These are phyloP conservation scores for Aleiodes leptofemur DNA, from an alignment of 2,888 invertebrate genomes.

Conservation along the genomic window DNA sequence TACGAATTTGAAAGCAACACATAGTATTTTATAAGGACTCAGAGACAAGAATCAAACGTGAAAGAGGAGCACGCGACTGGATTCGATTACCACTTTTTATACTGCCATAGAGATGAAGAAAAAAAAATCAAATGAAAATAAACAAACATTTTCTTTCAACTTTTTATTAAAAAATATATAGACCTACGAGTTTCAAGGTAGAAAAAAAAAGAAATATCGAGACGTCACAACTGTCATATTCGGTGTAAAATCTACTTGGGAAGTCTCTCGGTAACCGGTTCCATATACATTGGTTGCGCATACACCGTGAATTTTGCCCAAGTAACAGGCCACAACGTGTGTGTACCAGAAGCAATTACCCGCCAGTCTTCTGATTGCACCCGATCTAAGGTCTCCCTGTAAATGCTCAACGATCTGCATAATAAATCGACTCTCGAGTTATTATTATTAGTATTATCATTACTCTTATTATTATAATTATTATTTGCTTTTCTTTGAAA, in stretches of 20 bases:
- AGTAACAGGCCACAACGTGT: constrained; percentile 11
- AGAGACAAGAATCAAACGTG: constrained; percentile 28
- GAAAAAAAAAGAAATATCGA: constrained; percentile 19
- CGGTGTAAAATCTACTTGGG: constrained; percentile 42
- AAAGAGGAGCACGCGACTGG: constrained; percentile 11
- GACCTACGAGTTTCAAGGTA: constrained; percentile 35
- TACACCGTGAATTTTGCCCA: constrained; percentile 19
- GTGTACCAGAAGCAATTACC: constrained; percentile 58
- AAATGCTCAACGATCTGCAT: constrained; percentile 60
- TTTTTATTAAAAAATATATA: constrained; percentile 30
- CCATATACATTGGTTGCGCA: constrained; percentile 16
- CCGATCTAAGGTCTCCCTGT: constrained; percentile 53
- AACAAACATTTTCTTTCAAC: neutral
- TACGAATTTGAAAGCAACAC: constrained; percentile 52
- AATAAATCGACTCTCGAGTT: constrained; percentile 54
- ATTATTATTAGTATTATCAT: constrained; percentile 28
- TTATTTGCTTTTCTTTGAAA: constrained; percentile 35
- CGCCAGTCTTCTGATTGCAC: constrained; percentile 56
- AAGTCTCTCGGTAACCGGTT: constrained; percentile 45
- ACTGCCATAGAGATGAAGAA: neutral
- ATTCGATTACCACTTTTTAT: neutral
- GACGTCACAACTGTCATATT: constrained; percentile 48
- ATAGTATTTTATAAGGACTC: constrained; percentile 37
- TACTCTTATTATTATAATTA: constrained; percentile 24
- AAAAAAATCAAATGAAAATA: constrained; percentile 28